A percentile compares a stretch with the other conserved stretches of the same genome.
Conservation (phyloP, 35 echinoderm and acorn worm genomes). For the Ptychodera flava region DNA sequence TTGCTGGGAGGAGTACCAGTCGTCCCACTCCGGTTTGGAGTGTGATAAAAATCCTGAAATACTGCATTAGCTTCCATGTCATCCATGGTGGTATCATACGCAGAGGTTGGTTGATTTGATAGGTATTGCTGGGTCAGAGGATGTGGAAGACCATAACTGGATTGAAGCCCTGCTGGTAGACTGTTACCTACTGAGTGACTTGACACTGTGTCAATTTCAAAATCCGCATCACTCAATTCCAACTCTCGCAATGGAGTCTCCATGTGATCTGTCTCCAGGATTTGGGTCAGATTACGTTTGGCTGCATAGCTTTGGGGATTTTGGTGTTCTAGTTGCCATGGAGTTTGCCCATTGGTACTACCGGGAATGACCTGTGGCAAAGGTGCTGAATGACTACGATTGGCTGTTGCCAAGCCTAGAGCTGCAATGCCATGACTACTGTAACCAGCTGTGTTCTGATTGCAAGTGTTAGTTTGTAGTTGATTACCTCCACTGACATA, state of each 20-base stretch:
- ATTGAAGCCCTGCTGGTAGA: not conserved
- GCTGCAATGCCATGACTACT: not conserved
- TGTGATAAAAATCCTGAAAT: not conserved
- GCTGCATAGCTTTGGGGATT: not conserved
- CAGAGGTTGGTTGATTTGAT: not conserved
- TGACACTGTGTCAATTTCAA: not conserved
- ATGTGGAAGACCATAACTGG: not conserved
- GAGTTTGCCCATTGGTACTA: not conserved
- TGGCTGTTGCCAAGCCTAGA: not conserved
- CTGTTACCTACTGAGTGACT: not conserved
- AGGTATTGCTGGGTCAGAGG: not conserved
- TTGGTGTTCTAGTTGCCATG: not conserved
- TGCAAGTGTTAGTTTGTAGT: not conserved
- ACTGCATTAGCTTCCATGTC: not conserved
- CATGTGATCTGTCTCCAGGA: not conserved
- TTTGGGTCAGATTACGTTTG: not conserved
- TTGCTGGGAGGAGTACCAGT: not conserved
- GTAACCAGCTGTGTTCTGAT: not conserved
- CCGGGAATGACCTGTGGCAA: not conserved
- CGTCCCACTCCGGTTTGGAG: not conserved
- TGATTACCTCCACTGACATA: not conserved
- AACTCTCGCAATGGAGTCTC: not conserved
- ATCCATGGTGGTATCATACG: not conserved
- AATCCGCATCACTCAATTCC: not conserved
- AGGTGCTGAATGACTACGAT: not conserved